Evolutionary conservation across 2,888 invertebrate species (phyloP).

Genomic region (Deilephila porcellus): DNA sequence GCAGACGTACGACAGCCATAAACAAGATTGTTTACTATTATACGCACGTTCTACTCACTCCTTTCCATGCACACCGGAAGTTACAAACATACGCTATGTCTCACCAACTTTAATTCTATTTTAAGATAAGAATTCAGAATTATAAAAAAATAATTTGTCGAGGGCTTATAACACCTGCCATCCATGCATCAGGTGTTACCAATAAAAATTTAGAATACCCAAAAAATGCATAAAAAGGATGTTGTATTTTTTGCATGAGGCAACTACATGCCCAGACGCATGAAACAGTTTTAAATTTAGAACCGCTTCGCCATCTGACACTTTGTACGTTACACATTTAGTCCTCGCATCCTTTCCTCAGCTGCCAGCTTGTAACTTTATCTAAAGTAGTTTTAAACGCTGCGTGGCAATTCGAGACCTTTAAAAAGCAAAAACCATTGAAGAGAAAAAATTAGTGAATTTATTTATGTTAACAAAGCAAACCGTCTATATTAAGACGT

Average conservation of each 20-base stretch:
- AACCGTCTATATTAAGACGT: too few species aligned
- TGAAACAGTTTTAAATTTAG: slow-evolving; percentile 31
- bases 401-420: not conserved
- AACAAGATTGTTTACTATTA: slow-evolving; percentile 25
- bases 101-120: not conserved
- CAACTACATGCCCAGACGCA: slow-evolving; percentile 42
- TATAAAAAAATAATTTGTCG: not conserved
- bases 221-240: slow-evolving; percentile 21
- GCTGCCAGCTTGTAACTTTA: slow-evolving; percentile 6
- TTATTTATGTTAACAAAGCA: not conserved
- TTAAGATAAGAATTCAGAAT: not conserved
- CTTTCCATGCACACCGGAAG: slow-evolving; percentile 9
- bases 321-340: slow-evolving; percentile 27
- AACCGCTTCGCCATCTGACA: slow-evolving; percentile 32
- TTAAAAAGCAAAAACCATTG: not conserved
- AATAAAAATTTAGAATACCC: not conserved
- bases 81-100: not conserved
- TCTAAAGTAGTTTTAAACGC: not conserved
- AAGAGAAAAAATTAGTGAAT: not conserved
- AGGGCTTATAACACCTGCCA: slow-evolving; percentile 4
- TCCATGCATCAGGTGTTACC: slow-evolving; percentile 9
- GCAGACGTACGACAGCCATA: slow-evolving; percentile 7
- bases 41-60: slow-evolving; percentile 18
- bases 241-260: slow-evolving; percentile 40
- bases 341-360: slow-evolving; percentile 26